Conservation (phyloP, 2,113 vertebrate species). For the Camelus dromedarius region DNA sequence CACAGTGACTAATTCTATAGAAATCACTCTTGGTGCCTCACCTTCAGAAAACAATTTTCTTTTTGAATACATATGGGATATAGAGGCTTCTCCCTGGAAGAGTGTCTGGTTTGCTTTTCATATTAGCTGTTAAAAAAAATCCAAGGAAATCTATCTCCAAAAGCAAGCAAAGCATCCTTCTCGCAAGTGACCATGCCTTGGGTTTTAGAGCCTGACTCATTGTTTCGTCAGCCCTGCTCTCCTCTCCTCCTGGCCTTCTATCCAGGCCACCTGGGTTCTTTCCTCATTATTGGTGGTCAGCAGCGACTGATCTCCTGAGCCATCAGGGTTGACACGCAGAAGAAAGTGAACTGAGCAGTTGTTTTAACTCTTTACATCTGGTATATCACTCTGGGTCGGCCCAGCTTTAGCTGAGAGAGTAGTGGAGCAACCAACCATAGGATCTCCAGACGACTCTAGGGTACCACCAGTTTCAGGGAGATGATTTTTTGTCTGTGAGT, state of each 20-base stretch:
- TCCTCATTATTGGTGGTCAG: not conserved
- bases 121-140: not conserved
- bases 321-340: not conserved
- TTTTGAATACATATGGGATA: not conserved
- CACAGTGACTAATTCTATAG: not conserved
- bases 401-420: not conserved
- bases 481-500: not conserved
- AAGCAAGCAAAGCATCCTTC: not conserved
- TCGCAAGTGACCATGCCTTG: not conserved
- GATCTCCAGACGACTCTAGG: not conserved
- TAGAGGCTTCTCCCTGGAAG: not conserved
- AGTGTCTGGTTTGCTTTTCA: not conserved
- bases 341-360: not conserved
- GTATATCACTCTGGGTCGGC: not conserved
- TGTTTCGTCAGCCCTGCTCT: not conserved
- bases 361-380: not conserved
- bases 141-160: not conserved
- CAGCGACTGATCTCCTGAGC: not conserved
- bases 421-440: not conserved
- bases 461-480: not conserved
- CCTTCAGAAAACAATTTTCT: conserved; percentile 27
- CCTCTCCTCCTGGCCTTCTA: not conserved
- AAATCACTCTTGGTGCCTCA: not conserved
- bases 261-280: not conserved
- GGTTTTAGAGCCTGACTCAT: not conserved